Base-by-base conservation (phyloP, 2,888 invertebrate species). In the Lepeophtheirus nordmannii region DNA sequence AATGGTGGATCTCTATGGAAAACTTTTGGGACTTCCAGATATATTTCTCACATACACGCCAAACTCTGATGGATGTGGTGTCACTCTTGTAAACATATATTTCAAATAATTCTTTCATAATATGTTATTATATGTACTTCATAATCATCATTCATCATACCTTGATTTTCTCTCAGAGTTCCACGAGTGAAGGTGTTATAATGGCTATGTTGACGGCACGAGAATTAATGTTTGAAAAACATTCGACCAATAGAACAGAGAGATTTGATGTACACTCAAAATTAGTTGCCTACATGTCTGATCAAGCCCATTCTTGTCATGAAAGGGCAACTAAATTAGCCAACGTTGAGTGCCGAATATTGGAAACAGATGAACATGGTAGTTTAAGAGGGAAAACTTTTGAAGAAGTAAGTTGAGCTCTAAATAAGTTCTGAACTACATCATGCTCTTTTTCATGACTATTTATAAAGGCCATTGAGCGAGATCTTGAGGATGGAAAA, bases 141-240 rank as follows among this genome's bases (percentile, higher is more conserved):
- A n/a, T n/a, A 14, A 41, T 41, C 41, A 11, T 14, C 14, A 41
- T 41, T 41, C 41, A 10, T 41, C 41, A 11, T 11, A 7, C 7
- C 30, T 30, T 30, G 7, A 30, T 30, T 30, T 30, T 30, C 30
- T 30, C 8, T 46, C 53, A 46, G 53, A 46, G 53, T 17, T 2
- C 53, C 8, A 46, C 53, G 53, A 46, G 53, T 46, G 53, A 46
- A 46, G 53, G 53, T 46, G 53, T 46, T n/a, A 46, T 46, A 17
- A 46, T 46, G 53, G 53, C 53, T 5, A 46, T 46, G 53, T 8
- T 46, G n/a, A 46, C 53, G 14, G 53, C 53, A 14, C 14, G 17
- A 8, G 53, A 46, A 8, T 17, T 46, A 8, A 46, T 46, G 53
- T 17, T 46, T 5, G 17, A 46, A n/a, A 46, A 46, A 17, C 53